A percentile compares a stretch with the other conserved stretches of the same genome.
phyloP scores from a whole-genome alignment of 2,888 invertebrate species.

The Unio pictorum region DNA sequence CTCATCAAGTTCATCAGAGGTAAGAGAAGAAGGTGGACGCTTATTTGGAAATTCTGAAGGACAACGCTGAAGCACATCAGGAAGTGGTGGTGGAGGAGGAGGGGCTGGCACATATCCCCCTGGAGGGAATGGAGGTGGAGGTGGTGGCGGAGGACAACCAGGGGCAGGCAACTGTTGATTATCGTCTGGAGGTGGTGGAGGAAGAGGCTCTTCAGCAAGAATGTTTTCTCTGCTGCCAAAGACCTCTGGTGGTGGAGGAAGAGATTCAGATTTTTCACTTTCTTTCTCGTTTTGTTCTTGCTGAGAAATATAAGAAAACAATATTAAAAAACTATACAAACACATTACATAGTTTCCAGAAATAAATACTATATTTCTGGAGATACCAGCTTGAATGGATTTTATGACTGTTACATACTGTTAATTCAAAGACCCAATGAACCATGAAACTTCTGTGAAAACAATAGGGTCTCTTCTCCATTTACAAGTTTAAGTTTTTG shows the following conservation, averaged over 20 bases:
- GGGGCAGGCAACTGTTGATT: slow-evolving; percentile 29
- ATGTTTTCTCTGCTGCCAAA: slow-evolving; percentile 29
- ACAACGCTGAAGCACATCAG: slow-evolving; percentile 10
- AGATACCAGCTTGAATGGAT: too few species aligned
- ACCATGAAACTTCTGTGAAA: too few species aligned
- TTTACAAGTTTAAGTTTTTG: too few species aligned
- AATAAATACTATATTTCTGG: too few species aligned
- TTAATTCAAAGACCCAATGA: too few species aligned
- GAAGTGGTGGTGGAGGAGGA: slow-evolving; percentile 26
- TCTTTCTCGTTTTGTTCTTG: slow-evolving; percentile 29
- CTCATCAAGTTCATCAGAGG: slow-evolving; percentile 34
- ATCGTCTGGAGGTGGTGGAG: slow-evolving; percentile 36
- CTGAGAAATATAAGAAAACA: slow-evolving; percentile 14
- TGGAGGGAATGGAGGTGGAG: slow-evolving; percentile 21
- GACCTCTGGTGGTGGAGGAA: slow-evolving; percentile 37
- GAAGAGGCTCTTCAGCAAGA: slow-evolving; percentile 21
- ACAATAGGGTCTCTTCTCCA: too few species aligned
- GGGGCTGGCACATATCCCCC: slow-evolving; percentile 14
- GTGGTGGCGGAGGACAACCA: slow-evolving; percentile 14
- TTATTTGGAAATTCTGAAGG: slow-evolving; percentile 11
- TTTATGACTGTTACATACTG: too few species aligned
- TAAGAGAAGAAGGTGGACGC: slow-evolving; percentile 20
- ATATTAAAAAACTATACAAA: neutral
- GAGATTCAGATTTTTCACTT: slow-evolving; percentile 15
- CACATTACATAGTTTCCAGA: too few species aligned